phyloP scores from a whole-genome alignment of 2,113 vertebrate genomes.

The Xenotilapia flavipinnis region DNA sequence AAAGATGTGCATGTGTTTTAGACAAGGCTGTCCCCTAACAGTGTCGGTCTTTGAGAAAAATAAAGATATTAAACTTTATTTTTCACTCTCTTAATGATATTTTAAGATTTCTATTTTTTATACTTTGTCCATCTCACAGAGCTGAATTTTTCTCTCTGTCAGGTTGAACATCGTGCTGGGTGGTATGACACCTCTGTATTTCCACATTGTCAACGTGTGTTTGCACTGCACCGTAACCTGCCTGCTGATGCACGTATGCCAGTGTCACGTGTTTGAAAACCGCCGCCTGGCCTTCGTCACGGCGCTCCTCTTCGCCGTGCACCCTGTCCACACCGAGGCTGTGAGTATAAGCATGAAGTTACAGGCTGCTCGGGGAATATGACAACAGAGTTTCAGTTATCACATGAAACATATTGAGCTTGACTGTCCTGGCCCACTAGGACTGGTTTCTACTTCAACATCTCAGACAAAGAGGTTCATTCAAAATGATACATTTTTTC shows the following conservation, averaged over 20 bases:
- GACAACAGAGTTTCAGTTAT: neutral
- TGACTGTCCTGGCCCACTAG: neutral
- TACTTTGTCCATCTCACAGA: neutral
- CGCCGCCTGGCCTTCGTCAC: slow-evolving; percentile 79
- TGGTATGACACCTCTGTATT: slow-evolving; percentile 88
- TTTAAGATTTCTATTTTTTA: too few species aligned
- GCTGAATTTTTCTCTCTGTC: neutral
- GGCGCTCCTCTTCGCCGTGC: slow-evolving; percentile 86
- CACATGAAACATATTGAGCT: neutral
- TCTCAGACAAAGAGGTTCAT: neutral
- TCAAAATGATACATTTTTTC: neutral
- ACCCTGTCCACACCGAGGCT: slow-evolving; percentile 94
- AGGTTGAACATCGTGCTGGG: slow-evolving; percentile 88
- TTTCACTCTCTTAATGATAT: neutral
- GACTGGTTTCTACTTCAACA: neutral
- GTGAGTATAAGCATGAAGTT: slow-evolving; percentile 72
- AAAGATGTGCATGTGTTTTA: neutral
- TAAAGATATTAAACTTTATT: neutral
- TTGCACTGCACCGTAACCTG: slow-evolving; percentile 85
- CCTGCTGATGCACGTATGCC: slow-evolving; percentile 85
- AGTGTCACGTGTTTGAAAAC: slow-evolving; percentile 80
- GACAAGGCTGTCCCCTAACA: neutral
- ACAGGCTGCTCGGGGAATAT: neutral
- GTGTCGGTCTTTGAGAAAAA: neutral
- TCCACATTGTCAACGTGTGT: slow-evolving; percentile 85